Evolutionary conservation across 2,888 invertebrate species (phyloP).

Genomic region (Carabus problematicus): DNA sequence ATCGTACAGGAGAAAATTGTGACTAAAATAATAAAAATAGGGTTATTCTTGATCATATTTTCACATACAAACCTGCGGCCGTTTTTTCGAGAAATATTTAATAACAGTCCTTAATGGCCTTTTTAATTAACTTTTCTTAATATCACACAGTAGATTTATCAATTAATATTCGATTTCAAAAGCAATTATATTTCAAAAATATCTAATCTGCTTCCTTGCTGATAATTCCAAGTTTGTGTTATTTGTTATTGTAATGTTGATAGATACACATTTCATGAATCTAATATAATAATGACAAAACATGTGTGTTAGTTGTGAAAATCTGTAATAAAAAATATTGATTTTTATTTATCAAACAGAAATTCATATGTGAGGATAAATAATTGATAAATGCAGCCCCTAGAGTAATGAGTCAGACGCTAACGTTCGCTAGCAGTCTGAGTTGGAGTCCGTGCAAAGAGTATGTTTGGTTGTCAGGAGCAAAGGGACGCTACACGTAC

Average conservation of each 20-base stretch:
- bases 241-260: no score
- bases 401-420: constrained; percentile 57
- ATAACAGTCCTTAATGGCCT: no score
- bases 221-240: no score
- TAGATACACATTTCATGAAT: no score
- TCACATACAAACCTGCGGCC: constrained; percentile 1
- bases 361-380: constrained; percentile 51
- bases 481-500: neutral
- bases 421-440: neutral
- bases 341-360: constrained; percentile 38
- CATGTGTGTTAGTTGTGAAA: no score
- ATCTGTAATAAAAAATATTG: constrained; percentile 39
- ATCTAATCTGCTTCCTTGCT: no score
- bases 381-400: constrained; percentile 57
- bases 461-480: neutral
- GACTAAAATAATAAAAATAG: constrained; percentile 31
- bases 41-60: constrained; percentile 27
- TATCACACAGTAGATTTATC: no score
- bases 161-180: no score
- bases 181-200: no score
- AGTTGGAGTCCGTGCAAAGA: constrained; percentile 6
- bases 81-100: no score
- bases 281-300: no score
- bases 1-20: constrained; percentile 29
- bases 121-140: no score